A percentile compares a stretch with the other conserved stretches of the same genome.
Conservation (phyloP, 2,113 vertebrate genomes). For the Mionectes macconnelli region DNA sequence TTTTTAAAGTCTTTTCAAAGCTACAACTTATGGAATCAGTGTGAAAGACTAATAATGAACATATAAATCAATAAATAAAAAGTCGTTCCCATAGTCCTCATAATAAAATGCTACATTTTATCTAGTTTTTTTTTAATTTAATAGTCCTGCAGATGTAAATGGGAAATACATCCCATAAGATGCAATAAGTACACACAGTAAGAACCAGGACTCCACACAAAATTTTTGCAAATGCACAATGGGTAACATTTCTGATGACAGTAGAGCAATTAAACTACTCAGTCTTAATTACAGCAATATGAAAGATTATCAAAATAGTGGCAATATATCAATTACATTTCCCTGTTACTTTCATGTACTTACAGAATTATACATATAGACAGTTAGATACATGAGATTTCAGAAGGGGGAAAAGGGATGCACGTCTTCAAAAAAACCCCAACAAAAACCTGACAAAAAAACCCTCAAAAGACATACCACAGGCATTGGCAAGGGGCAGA, state of each 20-base stretch:
- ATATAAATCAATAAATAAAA: not conserved
- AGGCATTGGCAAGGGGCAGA: not conserved
- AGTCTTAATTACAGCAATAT: not conserved
- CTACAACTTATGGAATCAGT: not conserved
- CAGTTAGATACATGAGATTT: not conserved
- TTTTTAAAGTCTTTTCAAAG: not conserved
- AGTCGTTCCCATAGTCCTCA: not conserved
- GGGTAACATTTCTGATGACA: not conserved
- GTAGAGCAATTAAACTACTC: not conserved
- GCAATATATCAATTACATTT: not conserved
- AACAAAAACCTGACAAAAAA: not conserved
- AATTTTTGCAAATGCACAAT: not conserved
- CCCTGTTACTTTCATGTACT: not conserved
- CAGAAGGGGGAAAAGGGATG: not conserved
- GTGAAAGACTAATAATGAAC: not conserved
- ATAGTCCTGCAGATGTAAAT: not conserved
- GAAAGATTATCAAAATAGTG: conserved; percentile 22
- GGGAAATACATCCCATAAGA: not conserved
- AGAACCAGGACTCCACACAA: not conserved
- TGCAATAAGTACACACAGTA: not conserved
- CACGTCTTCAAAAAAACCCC: not conserved
- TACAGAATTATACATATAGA: not conserved
- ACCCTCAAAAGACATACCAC: not conserved
- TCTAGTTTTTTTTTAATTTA: not conserved
- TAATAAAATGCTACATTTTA: conserved; percentile 46